Conservation (phyloP, 1,140 invertebrate species). For the Cotesia typhae region DNA sequence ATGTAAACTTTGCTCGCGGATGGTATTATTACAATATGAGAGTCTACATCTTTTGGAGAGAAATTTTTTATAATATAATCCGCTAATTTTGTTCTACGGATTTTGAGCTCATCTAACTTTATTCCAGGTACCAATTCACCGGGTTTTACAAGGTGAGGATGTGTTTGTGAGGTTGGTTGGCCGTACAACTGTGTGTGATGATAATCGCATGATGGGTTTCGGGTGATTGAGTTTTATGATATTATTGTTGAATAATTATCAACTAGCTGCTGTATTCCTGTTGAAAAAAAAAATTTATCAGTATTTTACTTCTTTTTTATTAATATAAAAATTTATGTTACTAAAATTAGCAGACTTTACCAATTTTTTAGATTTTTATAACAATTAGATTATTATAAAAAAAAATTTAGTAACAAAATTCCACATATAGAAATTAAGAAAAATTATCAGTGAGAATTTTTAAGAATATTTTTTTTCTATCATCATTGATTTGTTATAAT, state of each 20-base stretch:
- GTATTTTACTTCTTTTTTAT: no score
- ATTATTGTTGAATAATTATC: conserved; percentile 19
- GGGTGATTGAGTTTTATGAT: conserved; percentile 15
- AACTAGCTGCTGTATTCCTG: not conserved
- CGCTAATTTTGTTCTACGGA: conserved; percentile 74
- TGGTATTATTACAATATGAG: conserved; percentile 77
- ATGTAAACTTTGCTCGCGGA: conserved; percentile 85
- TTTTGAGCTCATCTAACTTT: conserved; percentile 75
- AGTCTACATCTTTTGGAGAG: conserved; percentile 48
- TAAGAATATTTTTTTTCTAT: no score
- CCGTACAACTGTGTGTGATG: conserved; percentile 63
- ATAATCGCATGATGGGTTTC: conserved; percentile 3
- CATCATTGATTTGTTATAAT: no score
- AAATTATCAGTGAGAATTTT: no score
- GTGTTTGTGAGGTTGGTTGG: conserved; percentile 79
- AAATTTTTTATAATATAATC: conserved; percentile 64
- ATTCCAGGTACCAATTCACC: conserved; percentile 83
- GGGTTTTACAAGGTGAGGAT: conserved; percentile 79
- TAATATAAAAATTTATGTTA: no score
- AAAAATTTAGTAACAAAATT: no score
- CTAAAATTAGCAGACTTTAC: no score
- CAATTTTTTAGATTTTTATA: no score
- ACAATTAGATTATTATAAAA: no score
- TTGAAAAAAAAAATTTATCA: no score
- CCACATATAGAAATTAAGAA: no score